Conservation (phyloP, 2,797 vertebrate species). For the Morelia viridis region DNA sequence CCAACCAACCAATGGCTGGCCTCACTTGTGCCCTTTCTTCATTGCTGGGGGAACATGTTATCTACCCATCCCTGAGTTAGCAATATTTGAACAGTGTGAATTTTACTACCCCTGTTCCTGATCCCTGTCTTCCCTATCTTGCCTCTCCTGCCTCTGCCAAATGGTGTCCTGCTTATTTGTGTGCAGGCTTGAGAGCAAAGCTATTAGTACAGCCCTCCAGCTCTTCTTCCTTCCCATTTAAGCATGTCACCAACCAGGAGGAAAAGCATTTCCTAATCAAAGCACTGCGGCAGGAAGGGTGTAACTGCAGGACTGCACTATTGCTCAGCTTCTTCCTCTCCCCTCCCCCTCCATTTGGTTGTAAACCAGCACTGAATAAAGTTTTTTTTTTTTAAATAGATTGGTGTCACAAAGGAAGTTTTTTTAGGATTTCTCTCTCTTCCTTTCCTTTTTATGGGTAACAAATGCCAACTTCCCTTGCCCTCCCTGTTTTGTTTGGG, state of each 20-base stretch:
- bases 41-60: not conserved
- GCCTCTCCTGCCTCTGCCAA: not conserved
- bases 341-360: not conserved
- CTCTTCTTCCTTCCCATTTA: not conserved
- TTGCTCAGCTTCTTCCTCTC: not conserved
- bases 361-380: not conserved
- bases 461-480: not conserved
- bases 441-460: not conserved
- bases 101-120: not conserved
- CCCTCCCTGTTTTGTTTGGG: not conserved
- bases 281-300: not conserved
- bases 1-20: not conserved
- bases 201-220: not conserved
- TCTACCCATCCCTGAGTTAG: not conserved
- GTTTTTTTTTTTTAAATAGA: not conserved
- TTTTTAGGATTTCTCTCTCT: not conserved
- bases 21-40: too few relatives aligned
- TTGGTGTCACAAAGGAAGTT: not conserved
- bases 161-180: not conserved
- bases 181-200: not conserved
- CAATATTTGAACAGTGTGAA: not conserved
- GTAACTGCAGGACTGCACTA: not conserved
- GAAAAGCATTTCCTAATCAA: not conserved
- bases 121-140: not conserved
- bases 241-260: not conserved